Percentiles rank a stretch among this genome's conserved stretches.
These are phyloP conservation scores for Bolborhynchus lineola DNA, from an alignment of 2,113 vertebrate species.

Conservation along the genomic window DNA sequence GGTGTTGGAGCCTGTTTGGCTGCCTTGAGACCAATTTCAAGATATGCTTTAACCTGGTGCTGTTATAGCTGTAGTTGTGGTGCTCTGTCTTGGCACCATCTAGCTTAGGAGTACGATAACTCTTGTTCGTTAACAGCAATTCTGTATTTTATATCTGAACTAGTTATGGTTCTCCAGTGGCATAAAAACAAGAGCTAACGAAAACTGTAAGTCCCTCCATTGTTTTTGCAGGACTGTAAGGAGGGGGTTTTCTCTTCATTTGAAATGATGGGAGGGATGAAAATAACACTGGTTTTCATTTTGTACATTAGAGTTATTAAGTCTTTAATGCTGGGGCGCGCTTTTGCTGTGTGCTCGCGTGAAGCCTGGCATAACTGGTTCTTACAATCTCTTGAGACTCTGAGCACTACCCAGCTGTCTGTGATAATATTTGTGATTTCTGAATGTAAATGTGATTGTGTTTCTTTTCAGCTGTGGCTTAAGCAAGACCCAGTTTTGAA, in stretches of 20 bases:
- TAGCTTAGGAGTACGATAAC: neutral
- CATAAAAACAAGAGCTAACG: neutral
- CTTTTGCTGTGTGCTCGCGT: neutral
- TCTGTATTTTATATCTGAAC: neutral
- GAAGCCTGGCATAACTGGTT: neutral
- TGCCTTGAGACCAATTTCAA: neutral
- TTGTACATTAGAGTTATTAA: neutral
- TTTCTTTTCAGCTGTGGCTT: constrained; percentile 67
- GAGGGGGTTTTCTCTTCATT: neutral
- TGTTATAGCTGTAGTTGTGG: neutral
- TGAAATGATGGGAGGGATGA: neutral
- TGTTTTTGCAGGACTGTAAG: neutral
- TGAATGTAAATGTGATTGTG: neutral
- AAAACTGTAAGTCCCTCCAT: neutral
- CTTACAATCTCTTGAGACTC: neutral
- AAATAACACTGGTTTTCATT: neutral
- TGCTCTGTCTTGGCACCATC: neutral
- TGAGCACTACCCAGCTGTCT: neutral
- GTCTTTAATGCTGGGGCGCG: neutral
- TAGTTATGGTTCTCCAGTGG: neutral
- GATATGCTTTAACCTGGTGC: neutral
- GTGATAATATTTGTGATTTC: neutral
- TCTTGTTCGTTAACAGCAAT: neutral
- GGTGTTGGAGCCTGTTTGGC: neutral
- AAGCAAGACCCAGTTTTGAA: constrained; percentile 46